Evolutionary conservation across 2,113 vertebrate genomes (phyloP).

Genomic region (Rhegmatorhina hoffmannsi): DNA sequence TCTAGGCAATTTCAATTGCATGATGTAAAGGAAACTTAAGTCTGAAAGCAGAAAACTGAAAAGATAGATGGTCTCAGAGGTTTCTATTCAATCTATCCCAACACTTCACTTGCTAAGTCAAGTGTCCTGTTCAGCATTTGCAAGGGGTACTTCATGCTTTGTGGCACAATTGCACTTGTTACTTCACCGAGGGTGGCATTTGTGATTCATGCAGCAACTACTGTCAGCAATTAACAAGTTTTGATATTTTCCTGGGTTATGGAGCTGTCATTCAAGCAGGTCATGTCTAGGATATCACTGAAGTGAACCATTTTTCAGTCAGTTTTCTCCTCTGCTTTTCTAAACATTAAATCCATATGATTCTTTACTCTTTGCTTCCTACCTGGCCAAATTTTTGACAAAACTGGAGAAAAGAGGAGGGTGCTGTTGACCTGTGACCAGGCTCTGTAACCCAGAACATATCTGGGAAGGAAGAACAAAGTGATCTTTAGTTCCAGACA

Average conservation of each 20-base stretch:
- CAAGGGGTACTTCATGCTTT: not conserved
- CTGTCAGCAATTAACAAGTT: not conserved
- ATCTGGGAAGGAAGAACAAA: conserved; percentile 7
- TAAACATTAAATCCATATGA: conserved; percentile 4
- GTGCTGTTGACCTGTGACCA: not conserved
- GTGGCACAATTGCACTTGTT: not conserved
- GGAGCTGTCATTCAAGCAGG: not conserved
- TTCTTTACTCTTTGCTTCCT: not conserved
- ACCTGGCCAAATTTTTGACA: not conserved
- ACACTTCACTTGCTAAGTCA: not conserved
- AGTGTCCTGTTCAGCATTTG: not conserved
- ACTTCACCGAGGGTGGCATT: not conserved
- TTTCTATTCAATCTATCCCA: not conserved
- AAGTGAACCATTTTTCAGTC: not conserved
- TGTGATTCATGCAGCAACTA: not conserved
- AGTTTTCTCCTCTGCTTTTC: not conserved
- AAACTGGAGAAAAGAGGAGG: not conserved
- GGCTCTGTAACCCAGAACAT: not conserved
- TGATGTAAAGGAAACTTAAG: not conserved
- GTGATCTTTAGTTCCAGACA: not conserved
- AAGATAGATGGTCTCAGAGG: not conserved
- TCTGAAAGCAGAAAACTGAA: not conserved
- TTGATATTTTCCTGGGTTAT: not conserved
- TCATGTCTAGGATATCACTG: not conserved
- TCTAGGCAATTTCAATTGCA: not conserved